A percentile compares a stretch with the other conserved stretches of the same genome.
phyloP scores from a whole-genome alignment of 2,888 invertebrate genomes.

The Sclerodermus sp. region DNA sequence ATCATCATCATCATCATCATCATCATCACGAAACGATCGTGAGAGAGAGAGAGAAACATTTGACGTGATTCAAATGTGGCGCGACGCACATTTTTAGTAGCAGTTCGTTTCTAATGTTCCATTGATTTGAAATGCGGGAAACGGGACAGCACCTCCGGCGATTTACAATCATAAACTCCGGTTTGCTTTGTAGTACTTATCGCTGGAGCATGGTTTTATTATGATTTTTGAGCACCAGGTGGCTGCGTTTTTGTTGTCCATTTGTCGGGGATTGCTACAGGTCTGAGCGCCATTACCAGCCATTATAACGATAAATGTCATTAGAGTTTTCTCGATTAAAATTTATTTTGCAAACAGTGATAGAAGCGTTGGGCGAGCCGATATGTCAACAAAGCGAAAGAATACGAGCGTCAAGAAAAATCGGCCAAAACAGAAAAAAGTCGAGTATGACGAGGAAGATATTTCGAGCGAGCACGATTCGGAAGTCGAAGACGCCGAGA shows the following conservation, averaged over 20 bases:
- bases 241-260: constrained; percentile 44
- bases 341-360: constrained; percentile 9
- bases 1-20: no score
- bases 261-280: constrained; percentile 26
- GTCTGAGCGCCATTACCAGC: constrained; percentile 35
- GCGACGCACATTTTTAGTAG: no score
- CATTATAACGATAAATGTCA: constrained; percentile 40
- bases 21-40: no score
- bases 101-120: no score
- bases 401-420: constrained; percentile 41
- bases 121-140: constrained; percentile 2
- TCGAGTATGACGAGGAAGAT: constrained; percentile 54
- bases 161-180: constrained; percentile 36
- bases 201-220: constrained; percentile 40
- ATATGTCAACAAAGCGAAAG: constrained; percentile 51
- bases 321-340: constrained; percentile 17
- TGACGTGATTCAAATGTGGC: no score
- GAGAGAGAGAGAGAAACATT: no score
- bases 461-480: constrained; percentile 54
- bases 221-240: constrained; percentile 48
- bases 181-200: constrained; percentile 31
- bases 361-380: constrained; percentile 4
- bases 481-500: constrained; percentile 49
- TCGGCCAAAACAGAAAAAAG: constrained; percentile 47
- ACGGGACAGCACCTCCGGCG: constrained; percentile 22